Base-by-base conservation (phyloP, 1,140 invertebrate species). In the Laodelphax striatellus region DNA sequence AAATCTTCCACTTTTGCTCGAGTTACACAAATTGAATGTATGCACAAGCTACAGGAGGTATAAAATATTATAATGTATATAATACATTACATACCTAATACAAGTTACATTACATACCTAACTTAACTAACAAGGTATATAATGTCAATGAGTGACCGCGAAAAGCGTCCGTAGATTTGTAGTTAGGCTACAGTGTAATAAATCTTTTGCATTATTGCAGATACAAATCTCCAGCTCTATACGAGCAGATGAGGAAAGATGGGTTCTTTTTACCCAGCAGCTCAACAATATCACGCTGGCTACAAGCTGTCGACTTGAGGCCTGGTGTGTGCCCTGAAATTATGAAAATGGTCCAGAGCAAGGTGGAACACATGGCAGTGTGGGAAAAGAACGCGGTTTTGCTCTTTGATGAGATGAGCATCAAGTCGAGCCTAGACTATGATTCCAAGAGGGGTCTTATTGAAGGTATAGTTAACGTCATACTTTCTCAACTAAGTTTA, bases 211-310 rank as follows among this genome's bases (percentile, higher is more conserved):
- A 54, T 24, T 54, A 14, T 19, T 54, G n/a, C 22, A 54, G 52
- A 13, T 60, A 60, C 53, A 60, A 60, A 56, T 60, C 58, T 13
- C 58, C 58, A 58, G 53, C 58, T 2, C 41, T 60, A 52, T 60
- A 60, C 24, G 50, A 42, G 14, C 38, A 58, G 22, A 52, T 58
- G 38, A 55, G 38, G 43, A 60, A 34, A 31, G 50, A 55, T 41
- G 58, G 53, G 10, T 56, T 60, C 38, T 34, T 21, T 41, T 54
- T 60, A 22, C 58, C 58, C 8, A 31, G 52, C 38, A 9, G 5
- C 9, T 14, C 50, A 17, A 60, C 58, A 41, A 21, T 60, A 13
- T 19, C 34, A 17, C 50, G 53, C 16, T 60, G 58, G 58, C 34
- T 60, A 50, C 34, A 59, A 4, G 42, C 44, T 43, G 38, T 59